Conservation (phyloP, 1,140 invertebrate genomes). For the Trichonephila clavata region DNA sequence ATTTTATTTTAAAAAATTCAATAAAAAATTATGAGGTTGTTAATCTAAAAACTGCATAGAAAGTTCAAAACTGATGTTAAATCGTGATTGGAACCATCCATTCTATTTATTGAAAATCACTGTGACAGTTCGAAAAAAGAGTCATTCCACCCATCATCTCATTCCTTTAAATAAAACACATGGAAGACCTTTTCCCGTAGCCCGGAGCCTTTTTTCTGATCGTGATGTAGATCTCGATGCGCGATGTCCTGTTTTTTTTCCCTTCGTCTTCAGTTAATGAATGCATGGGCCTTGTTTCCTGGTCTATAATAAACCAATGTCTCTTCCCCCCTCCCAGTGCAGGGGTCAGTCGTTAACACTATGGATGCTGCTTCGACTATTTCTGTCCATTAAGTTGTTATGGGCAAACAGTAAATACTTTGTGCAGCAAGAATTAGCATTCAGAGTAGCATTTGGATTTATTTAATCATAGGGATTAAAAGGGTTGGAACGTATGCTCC, state of each 20-base stretch:
- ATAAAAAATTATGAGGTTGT: neutral
- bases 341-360: slow-evolving; percentile 43
- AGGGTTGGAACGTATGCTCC: neutral
- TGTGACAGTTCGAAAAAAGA: neutral
- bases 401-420: neutral
- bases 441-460: neutral
- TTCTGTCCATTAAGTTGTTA: neutral
- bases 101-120: neutral
- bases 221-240: slow-evolving; percentile 17
- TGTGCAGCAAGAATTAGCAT: neutral
- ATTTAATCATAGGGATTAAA: neutral
- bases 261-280: neutral
- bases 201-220: neutral
- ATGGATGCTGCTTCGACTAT: slow-evolving; percentile 14
- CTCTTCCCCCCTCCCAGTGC: neutral
- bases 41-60: neutral
- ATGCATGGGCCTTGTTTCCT: neutral
- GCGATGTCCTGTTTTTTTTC: slow-evolving; percentile 17
- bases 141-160: slow-evolving; percentile 18
- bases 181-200: neutral
- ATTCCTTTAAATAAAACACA: neutral
- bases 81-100: neutral
- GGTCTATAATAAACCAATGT: slow-evolving; percentile 24
- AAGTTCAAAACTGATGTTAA: neutral
- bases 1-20: neutral